Base-by-base conservation (phyloP, 2,113 vertebrate species). In the Lipophrys pholis region DNA sequence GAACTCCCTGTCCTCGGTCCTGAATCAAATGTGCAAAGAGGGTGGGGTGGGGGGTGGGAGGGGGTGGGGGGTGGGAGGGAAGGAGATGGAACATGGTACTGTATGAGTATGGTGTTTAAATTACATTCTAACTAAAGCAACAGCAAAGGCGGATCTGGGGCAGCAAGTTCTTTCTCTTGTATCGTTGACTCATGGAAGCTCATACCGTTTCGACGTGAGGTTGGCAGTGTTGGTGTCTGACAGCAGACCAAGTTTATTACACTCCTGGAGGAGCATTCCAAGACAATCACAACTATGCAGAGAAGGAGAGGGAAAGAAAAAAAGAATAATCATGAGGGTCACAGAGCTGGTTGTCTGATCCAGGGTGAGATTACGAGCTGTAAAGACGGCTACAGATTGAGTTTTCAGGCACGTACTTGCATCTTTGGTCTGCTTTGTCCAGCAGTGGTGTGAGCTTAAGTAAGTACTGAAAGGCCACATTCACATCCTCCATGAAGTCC, bases 401-500 rank as follows among this genome's bases (percentile, higher is more conserved):
- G 21, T 30, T 30, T 30, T 4, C 21, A 30, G 21, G 2, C 1
- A 76, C 96, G 7, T 94, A 99, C 98, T 99, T 99, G 98, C 97
- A 99, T 82, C 97, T 94, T 80, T 99, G 97, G 82, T 99, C 97
- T 0, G 97, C 98, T 87, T 98, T 99, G 90, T 99, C 97, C 1
- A 99, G 86, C 74, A 99, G 91, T 0, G 97, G 98, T 0, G 97
- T 98, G 64, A 99, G 93, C 81, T 99, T 98, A 66, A 99, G 92
- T 64, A 99, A 91, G 85, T 95, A 98, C 80, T 99, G 95, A 3
- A 99, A 99, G 40, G 97, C 97, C 56, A 94, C 89, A 49, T 95
- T 98, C 69, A 99, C 95, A 0, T 99, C 97, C 12, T 99, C 97
- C 2, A 94, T 96, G 77, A 99, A 99, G 82, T 99, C 97, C 97